Conservation (phyloP, 2,888 invertebrate genomes). For the Drosophila mulleri region DNA sequence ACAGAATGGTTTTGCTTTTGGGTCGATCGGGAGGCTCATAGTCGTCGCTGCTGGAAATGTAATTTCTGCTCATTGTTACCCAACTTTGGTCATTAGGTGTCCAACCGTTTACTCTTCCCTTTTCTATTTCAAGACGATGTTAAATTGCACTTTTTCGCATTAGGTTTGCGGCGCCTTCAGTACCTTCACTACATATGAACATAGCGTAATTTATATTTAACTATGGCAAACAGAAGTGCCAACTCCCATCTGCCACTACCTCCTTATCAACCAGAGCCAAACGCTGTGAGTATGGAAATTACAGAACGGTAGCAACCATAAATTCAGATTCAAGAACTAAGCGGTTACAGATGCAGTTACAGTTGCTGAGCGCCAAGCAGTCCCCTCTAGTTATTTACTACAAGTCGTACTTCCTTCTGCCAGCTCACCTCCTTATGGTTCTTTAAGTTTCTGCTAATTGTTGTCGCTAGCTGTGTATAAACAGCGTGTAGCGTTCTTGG, state of each 20-base stretch:
- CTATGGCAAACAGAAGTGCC: conserved; percentile 31
- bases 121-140: conserved; percentile 11
- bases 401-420: conserved; percentile 21
- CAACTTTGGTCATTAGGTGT: conserved; percentile 67
- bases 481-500: conserved; percentile 19
- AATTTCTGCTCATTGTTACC: conserved; percentile 32
- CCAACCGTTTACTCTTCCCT: conserved; percentile 4
- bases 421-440: too few relatives aligned
- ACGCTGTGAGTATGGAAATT: conserved; percentile 53
- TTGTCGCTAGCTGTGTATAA: conserved; percentile 29
- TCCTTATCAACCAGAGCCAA: conserved; percentile 50
- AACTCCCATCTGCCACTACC: conserved; percentile 11
- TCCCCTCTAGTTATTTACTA: conserved; percentile 14
- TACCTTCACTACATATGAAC: conserved; percentile 57
- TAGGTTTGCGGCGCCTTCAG: conserved; percentile 42
- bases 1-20: conserved; percentile 35
- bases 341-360: conserved; percentile 1
- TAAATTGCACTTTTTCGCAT: conserved; percentile 60
- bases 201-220: conserved; percentile 62
- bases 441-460: conserved; percentile 51
- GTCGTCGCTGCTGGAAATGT: conserved; percentile 50
- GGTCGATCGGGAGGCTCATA: conserved; percentile 32
- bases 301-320: conserved; percentile 48
- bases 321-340: conserved; percentile 42
- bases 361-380: not conserved